A percentile compares a stretch with the other conserved stretches of the same genome.
phyloP scores from a whole-genome alignment of 2,888 invertebrate species.

The Scaeva pyrastri region DNA sequence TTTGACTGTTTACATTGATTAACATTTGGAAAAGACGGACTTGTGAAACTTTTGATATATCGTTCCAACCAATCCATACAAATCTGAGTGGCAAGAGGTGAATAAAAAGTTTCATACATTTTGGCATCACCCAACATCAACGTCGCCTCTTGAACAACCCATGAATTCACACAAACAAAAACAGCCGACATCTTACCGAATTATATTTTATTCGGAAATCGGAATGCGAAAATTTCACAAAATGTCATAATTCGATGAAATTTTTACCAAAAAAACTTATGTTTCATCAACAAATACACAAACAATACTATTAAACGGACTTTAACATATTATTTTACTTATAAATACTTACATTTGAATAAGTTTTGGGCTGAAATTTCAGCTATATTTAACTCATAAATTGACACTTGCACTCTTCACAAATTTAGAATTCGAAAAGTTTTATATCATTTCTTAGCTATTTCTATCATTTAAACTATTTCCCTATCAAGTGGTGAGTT shows the following conservation, averaged over 20 bases:
- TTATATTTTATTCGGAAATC: constrained; percentile 9
- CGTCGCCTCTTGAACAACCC: constrained; percentile 30
- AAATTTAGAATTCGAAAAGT: neutral
- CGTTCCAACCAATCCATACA: no score
- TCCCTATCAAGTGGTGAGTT: neutral
- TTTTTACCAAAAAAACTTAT: constrained; percentile 34
- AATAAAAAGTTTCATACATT: neutral
- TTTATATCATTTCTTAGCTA: neutral
- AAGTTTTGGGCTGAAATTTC: neutral
- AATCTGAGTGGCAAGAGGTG: constrained; percentile 3
- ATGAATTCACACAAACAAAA: constrained; percentile 64
- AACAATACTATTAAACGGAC: neutral
- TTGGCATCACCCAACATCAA: constrained; percentile 32
- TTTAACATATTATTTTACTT: neutral
- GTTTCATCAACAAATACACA: neutral
- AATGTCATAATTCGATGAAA: constrained; percentile 64
- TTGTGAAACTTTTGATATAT: no score
- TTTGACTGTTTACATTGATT: no score
- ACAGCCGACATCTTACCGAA: constrained; percentile 69
- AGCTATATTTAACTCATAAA: neutral
- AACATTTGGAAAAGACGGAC: no score
- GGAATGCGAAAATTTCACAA: constrained; percentile 57
- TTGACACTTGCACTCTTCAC: constrained; percentile 2
- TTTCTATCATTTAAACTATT: neutral
- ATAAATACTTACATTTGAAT: neutral